Evolutionary conservation across 2,888 invertebrate species (phyloP).

Genomic region (Oxytorus armatus): DNA sequence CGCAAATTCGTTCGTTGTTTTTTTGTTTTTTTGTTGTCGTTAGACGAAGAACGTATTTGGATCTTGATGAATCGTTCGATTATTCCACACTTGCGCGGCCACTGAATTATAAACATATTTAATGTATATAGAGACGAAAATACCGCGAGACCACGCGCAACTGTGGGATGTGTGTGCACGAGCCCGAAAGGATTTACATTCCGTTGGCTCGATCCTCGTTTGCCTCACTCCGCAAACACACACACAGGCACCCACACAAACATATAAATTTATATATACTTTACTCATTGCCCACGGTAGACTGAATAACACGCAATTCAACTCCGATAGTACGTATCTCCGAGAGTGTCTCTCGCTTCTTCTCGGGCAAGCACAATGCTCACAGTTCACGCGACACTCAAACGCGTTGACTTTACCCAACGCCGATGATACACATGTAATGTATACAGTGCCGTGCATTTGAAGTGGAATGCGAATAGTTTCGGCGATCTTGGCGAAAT

Average conservation of each 20-base stretch:
- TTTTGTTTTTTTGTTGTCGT: slow-evolving; percentile 18
- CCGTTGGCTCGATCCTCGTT: slow-evolving; percentile 57
- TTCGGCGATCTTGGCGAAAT: no score
- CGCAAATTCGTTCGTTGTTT: slow-evolving; percentile 1
- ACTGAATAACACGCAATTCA: slow-evolving; percentile 61
- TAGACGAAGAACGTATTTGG: slow-evolving; percentile 26
- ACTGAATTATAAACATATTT: slow-evolving; percentile 24
- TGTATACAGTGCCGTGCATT: no score
- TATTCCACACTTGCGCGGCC: slow-evolving; percentile 49
- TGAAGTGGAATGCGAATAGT: no score
- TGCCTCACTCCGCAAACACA: slow-evolving; percentile 16
- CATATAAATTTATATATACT: slow-evolving; percentile 5
- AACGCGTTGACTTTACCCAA: slow-evolving; percentile 15
- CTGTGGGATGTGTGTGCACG: slow-evolving; percentile 58
- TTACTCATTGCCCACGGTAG: slow-evolving; percentile 34
- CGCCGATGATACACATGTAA: slow-evolving; percentile 17
- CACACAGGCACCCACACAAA: slow-evolving; percentile 9
- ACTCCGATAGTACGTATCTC: slow-evolving; percentile 65
- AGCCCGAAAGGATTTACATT: slow-evolving; percentile 66
- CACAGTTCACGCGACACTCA: slow-evolving; percentile 48
- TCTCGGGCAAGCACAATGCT: slow-evolving; percentile 52
- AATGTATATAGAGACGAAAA: slow-evolving; percentile 28
- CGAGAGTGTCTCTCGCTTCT: slow-evolving; percentile 43
- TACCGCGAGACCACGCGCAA: slow-evolving; percentile 47
- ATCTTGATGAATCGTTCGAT: slow-evolving; percentile 46